Percentiles rank a stretch among this genome's conserved stretches.
Evolutionary conservation across 2,113 vertebrate genomes (phyloP).

Genomic region (Aphyosemion australe): DNA sequence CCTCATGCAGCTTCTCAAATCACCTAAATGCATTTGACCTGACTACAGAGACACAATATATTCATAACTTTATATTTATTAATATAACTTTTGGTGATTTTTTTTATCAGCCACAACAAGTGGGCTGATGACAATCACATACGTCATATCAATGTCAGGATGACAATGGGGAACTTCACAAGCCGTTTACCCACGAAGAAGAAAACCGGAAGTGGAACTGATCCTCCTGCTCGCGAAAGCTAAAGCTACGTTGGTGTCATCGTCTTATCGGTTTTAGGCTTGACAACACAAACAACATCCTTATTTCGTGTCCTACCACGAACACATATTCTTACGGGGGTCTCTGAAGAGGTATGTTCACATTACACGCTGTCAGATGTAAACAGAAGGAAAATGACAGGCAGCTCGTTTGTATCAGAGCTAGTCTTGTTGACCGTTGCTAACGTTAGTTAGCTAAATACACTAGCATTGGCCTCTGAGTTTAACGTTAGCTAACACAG

Average conservation of each 20-base stretch:
- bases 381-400: neutral
- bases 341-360: conserved; percentile 68
- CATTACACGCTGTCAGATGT: neutral
- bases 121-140: conserved; percentile 1
- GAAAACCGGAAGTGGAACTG: conserved; percentile 51
- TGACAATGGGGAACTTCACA: neutral
- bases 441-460: conserved; percentile 37
- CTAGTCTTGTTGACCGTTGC: conserved; percentile 15
- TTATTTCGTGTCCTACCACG: conserved; percentile 51
- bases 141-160: too few species aligned
- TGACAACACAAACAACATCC: conserved; percentile 45
- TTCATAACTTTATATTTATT: too few species aligned
- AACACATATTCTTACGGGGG: conserved; percentile 32
- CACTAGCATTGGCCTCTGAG: conserved; percentile 48
- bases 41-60: neutral
- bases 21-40: neutral
- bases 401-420: neutral
- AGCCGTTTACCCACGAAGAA: neutral
- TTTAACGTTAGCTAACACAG: neutral
- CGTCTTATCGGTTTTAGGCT: conserved; percentile 57
- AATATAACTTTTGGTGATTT: too few species aligned
- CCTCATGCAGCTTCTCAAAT: neutral
- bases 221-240: conserved; percentile 30
- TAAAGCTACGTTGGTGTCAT: conserved; percentile 53
- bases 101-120: neutral